Percentiles rank a stretch among this genome's conserved stretches.
Conservation (phyloP, 2,113 vertebrate genomes). For the Dipodomys spectabilis region DNA sequence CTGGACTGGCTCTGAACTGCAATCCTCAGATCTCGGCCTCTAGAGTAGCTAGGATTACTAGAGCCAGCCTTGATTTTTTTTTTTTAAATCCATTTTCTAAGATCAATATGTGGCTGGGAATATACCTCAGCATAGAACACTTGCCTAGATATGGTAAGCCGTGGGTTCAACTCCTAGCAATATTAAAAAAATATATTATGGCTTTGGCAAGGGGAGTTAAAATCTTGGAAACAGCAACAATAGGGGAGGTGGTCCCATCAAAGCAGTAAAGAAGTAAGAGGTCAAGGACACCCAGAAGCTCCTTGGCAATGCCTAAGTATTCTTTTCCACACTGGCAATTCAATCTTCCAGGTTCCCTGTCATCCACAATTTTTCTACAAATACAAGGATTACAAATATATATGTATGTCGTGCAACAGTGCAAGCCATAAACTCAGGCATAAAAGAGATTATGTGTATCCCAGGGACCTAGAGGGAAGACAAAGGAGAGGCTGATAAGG, state of each 20-base stretch:
- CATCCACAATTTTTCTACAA: constrained; percentile 60
- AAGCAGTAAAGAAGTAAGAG: not conserved
- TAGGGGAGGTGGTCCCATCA: not conserved
- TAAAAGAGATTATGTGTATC: constrained; percentile 57
- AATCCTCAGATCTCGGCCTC: too few relatives aligned
- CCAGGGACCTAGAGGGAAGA: not conserved
- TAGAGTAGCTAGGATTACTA: too few relatives aligned
- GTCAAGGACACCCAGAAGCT: not conserved
- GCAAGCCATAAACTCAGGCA: constrained; percentile 60
- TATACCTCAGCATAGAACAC: not conserved
- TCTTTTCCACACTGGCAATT: constrained; percentile 24
- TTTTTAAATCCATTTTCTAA: constrained; percentile 1
- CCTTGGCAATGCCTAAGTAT: not conserved
- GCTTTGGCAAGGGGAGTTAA: constrained; percentile 11
- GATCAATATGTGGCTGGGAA: not conserved
- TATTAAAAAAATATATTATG: not conserved
- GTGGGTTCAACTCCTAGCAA: not conserved
- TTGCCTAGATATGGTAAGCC: too few relatives aligned
- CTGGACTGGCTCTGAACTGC: too few relatives aligned
- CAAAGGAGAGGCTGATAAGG: constrained; percentile 21
- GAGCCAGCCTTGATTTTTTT: too few relatives aligned
- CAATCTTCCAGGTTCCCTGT: constrained; percentile 38
- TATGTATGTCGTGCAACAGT: constrained; percentile 44
- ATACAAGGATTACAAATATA: constrained; percentile 58
- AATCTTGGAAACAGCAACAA: not conserved